phyloP scores from a whole-genome alignment of 1,140 invertebrate species.

The Hycleus cichorii region DNA sequence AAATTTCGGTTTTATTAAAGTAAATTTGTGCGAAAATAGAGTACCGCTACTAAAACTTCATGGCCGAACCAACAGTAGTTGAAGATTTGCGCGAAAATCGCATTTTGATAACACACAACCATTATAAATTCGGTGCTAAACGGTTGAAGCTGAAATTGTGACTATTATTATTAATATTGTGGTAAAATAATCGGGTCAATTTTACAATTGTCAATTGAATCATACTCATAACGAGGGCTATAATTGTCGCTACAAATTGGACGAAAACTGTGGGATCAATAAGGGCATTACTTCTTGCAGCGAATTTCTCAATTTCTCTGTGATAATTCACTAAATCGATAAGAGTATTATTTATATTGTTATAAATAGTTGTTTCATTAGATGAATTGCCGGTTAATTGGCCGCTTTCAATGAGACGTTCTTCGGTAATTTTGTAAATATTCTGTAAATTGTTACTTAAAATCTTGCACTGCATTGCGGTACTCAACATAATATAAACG shows the following conservation, averaged over 20 bases:
- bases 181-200: not conserved
- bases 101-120: not conserved
- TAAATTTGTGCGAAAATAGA: not conserved
- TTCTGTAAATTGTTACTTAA: constrained; percentile 1
- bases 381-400: too few relatives aligned
- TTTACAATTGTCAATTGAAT: constrained; percentile 1
- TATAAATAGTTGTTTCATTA: too few relatives aligned
- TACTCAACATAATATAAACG: not conserved
- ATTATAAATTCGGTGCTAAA: constrained; percentile 1
- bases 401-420: too few relatives aligned
- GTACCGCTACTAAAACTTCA: constrained; percentile 1
- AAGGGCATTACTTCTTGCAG: too few relatives aligned
- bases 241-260: too few relatives aligned
- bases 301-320: too few relatives aligned
- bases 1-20: not conserved
- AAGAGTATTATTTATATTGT: too few relatives aligned
- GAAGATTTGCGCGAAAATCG: constrained; percentile 2
- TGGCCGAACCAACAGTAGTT: constrained; percentile 10
- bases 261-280: too few relatives aligned
- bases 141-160: not conserved
- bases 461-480: not conserved
- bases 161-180: not conserved
- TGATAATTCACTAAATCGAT: too few relatives aligned
- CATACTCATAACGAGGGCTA: not conserved
- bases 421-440: not conserved